Evolutionary conservation across 2,113 vertebrate species (phyloP), one percentile per base, ranked within the genome.

Genomic region (Melanerpes aurifrons): DNA sequence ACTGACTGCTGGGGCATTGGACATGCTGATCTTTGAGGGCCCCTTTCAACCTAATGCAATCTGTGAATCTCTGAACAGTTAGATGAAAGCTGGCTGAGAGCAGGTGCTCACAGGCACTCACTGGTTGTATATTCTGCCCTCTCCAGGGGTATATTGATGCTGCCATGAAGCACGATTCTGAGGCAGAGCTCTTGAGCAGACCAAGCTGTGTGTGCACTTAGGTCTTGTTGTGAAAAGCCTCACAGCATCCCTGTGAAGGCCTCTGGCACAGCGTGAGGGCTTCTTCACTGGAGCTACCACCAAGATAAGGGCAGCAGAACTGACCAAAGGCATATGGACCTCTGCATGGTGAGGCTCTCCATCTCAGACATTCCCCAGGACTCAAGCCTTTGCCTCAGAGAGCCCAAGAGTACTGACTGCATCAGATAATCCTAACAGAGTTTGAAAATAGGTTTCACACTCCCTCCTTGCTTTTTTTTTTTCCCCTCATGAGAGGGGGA

Each of bases 391-490:
- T 88, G 48, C 58, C 11, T 5, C 56, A 56, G 80, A 95, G 92
- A 86, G 61, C 73, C 57, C 53, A 58, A 45, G 78, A 80, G 85
- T 18, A 45, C 22, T 50, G 8, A 0, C 87, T 81, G 82, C 73
- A 82, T 81, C 92, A 90, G 70, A 95, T 94, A 83, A 92, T 75
- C 73, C 1, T 88, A 78, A 82, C 76, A 62, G 61, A 77, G 63
- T 78, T 95, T 94, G 76, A 76, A 96, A 94, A 94, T 87, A 91
- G 73, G 90, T 86, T 95, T 96, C 83, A 90, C 54, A 54, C 88
- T 95, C 93, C 66, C 69, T 78, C 84, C 82, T 82, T n/a, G 4
- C 17, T 10, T 35, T 18, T 37, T 45, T 62, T 81, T 92, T 93
- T 77, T 75, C 19, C 75, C 75, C 80, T 93, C 94, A 54, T 69